A percentile compares a stretch with the other conserved stretches of the same genome.
These are phyloP conservation scores for Polydrusus tereticollis DNA, from an alignment of 2,888 invertebrate genomes.

Conservation along the genomic window DNA sequence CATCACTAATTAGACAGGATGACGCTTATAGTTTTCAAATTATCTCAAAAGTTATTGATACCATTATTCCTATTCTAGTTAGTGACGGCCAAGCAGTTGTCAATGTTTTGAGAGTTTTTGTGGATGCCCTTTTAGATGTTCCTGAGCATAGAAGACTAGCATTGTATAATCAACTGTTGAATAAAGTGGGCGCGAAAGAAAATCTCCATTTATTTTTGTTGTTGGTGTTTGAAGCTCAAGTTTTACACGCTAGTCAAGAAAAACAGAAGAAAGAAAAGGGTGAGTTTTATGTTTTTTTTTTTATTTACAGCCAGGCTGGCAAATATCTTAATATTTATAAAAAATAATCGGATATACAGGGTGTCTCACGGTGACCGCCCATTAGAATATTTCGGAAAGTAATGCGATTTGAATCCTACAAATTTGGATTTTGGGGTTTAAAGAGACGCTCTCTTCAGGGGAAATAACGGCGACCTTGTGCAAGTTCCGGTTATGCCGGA, in stretches of 20 bases:
- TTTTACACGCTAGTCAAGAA: constrained; percentile 70
- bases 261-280: constrained; percentile 50
- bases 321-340: too few species aligned
- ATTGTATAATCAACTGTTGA: constrained; percentile 84
- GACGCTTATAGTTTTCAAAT: constrained; percentile 96
- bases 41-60: constrained; percentile 89
- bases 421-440: too few species aligned
- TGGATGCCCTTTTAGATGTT: constrained; percentile 90
- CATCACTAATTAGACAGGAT: constrained; percentile 91
- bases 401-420: too few species aligned
- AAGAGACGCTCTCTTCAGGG: too few species aligned
- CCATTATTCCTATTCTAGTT: constrained; percentile 86
- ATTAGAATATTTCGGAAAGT: too few species aligned
- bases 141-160: constrained; percentile 91
- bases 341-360: too few species aligned
- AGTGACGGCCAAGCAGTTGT: constrained; percentile 65
- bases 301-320: too few species aligned
- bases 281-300: constrained; percentile 49
- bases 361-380: too few species aligned
- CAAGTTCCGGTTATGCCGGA: too few species aligned
- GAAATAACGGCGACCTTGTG: too few species aligned
- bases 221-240: constrained; percentile 79
- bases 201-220: constrained; percentile 81
- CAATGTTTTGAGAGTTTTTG: constrained; percentile 88
- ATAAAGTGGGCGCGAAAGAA: constrained; percentile 75